Evolutionary conservation across 2,888 invertebrate species (phyloP).

Genomic region (Spisula solida): DNA sequence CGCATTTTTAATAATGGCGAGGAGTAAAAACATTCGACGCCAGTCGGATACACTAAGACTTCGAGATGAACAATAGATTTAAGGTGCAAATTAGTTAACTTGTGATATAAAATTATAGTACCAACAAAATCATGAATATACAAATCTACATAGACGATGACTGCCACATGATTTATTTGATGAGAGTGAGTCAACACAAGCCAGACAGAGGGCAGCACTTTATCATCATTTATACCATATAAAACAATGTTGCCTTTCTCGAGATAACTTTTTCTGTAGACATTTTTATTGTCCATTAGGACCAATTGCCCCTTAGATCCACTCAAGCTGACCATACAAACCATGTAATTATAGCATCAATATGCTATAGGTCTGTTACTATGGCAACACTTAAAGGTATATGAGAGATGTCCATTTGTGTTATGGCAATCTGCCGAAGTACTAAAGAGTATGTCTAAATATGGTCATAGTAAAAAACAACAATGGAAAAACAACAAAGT

Average conservation of each 20-base stretch:
- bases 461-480: neutral
- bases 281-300: slow-evolving; percentile 4
- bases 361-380: neutral
- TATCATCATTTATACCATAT: neutral
- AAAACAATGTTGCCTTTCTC: neutral
- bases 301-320: neutral
- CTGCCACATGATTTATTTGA: too few species aligned
- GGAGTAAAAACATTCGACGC: too few species aligned
- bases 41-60: too few species aligned
- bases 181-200: neutral
- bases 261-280: neutral
- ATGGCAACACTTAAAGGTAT: slow-evolving; percentile 6
- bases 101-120: too few species aligned
- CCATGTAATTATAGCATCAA: neutral
- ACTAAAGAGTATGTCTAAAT: neutral
- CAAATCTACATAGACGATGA: neutral
- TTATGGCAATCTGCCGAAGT: neutral
- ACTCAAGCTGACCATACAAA: slow-evolving; percentile 4
- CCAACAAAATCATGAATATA: too few species aligned
- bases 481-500: neutral
- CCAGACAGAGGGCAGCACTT: neutral
- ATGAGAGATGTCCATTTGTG: neutral
- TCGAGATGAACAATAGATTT: too few species aligned
- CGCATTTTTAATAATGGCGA: too few species aligned
- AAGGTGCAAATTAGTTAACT: too few species aligned